Evolutionary conservation across 2,888 invertebrate genomes (phyloP).

Genomic region (Maniola hyperantus): DNA sequence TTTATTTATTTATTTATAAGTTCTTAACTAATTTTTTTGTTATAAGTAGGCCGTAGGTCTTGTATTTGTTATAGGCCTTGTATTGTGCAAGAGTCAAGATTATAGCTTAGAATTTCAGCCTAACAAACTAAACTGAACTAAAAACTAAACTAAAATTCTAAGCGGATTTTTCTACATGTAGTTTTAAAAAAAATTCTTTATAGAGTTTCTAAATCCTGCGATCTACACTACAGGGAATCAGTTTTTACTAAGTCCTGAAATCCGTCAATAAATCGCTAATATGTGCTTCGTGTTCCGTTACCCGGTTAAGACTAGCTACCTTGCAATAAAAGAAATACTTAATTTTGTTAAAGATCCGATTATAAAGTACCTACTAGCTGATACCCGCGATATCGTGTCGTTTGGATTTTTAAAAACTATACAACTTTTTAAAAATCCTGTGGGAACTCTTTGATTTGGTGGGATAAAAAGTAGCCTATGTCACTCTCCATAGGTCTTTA

Average conservation of each 20-base stretch:
- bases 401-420: too few species aligned
- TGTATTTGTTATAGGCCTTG: background rate
- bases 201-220: background rate
- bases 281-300: background rate
- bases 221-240: background rate
- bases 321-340: background rate
- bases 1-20: slow-evolving; percentile 4
- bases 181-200: background rate
- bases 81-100: background rate
- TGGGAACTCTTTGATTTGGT: too few species aligned
- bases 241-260: too few species aligned
- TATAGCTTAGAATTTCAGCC: too few species aligned
- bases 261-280: background rate
- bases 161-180: background rate
- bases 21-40: background rate
- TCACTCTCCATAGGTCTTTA: too few species aligned
- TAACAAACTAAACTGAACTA: too few species aligned
- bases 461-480: too few species aligned
- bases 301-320: background rate
- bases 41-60: too few species aligned
- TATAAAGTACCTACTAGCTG: too few species aligned
- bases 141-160: background rate
- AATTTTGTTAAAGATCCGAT: too few species aligned
- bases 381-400: too few species aligned
- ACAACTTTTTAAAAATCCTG: too few species aligned